Evolutionary conservation across 2,888 invertebrate species (phyloP), one percentile per base, ranked within the genome.

Genomic region (Tryphoninae sp.): DNA sequence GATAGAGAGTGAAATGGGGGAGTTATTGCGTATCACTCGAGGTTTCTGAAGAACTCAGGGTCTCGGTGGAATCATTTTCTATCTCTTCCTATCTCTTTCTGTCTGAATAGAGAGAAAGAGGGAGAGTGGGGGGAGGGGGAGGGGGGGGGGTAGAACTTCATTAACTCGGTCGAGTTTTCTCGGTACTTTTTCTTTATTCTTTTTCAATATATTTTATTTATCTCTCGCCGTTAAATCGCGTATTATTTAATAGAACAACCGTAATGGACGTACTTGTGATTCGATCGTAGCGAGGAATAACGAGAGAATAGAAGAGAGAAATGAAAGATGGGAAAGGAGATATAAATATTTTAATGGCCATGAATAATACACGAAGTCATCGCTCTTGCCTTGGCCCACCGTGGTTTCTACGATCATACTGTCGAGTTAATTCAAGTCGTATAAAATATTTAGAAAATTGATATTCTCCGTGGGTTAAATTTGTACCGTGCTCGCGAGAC

Each of bases 1-100:
- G 23, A 23, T n/a, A 58, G 19, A 19, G 61, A 13, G 81, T 51
- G 62, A 26, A 68, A 78, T 61, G 79, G 68, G 80, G 82, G 81
- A 72, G 68, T 73, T 77, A 72, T 65, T 72, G 68, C 49, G 78
- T 77, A 77, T 61, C 65, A 82, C 76, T 77, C 76, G 80, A 77
- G 83, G 71, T 78, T 80, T 78, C 73, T 72, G 71, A 33, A 64
- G 71, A 74, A 61, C 69, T 53, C 59, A 23, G 69, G 58, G 80
- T 84, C 74, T 84, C 84, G 51, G 49, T 40, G 55, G 3, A 19
- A 9, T 67, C 49, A n/a, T 68, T 3, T 61, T 22, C 6, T 76
- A 26, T 68, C 22, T 49, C 16, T 19, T 64, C 55, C 49, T 40
- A 33, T 4, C 33, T 11, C 19, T 51, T 8, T 8, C 42, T 42